Evolutionary conservation across 2,797 vertebrate species (phyloP).

Genomic region (Anniella stebbinsi): DNA sequence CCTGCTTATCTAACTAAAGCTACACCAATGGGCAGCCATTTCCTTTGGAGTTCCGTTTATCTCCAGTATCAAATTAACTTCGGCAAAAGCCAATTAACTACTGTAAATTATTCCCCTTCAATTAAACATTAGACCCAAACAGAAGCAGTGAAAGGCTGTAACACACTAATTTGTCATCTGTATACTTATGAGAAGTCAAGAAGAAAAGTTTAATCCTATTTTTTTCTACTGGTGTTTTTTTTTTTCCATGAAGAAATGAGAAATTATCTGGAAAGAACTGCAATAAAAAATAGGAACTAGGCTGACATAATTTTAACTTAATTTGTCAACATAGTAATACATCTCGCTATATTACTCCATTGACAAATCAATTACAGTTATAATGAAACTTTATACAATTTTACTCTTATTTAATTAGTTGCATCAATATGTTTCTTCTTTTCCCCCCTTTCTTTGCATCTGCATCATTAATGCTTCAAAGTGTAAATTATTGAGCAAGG

Average conservation of each 20-base stretch:
- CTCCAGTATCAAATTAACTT: constrained; percentile 78
- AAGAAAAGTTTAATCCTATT: constrained; percentile 59
- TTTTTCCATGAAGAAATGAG: constrained; percentile 63
- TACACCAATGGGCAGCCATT: constrained; percentile 56
- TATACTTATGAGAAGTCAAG: constrained; percentile 61
- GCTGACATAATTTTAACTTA: constrained; percentile 76
- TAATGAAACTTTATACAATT: constrained; percentile 77
- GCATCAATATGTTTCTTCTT: constrained; percentile 64
- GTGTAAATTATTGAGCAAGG: constrained; percentile 74
- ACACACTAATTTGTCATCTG: constrained; percentile 72
- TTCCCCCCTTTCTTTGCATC: constrained; percentile 51
- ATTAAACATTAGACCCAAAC: constrained; percentile 75
- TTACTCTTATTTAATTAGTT: constrained; percentile 81
- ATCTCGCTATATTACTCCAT: constrained; percentile 68
- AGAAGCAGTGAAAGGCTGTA: constrained; percentile 70
- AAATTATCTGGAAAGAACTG: constrained; percentile 74
- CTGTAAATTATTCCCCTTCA: constrained; percentile 79
- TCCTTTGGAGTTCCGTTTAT: constrained; percentile 68
- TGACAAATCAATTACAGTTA: constrained; percentile 80
- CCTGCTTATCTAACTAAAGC: constrained; percentile 67
- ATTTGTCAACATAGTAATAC: constrained; percentile 79
- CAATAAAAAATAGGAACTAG: constrained; percentile 73
- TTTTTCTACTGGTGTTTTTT: neutral
- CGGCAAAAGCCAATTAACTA: constrained; percentile 77
- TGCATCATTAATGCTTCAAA: constrained; percentile 73